Base-by-base conservation (phyloP, 2,113 vertebrate species). In the Pionites leucogaster region DNA sequence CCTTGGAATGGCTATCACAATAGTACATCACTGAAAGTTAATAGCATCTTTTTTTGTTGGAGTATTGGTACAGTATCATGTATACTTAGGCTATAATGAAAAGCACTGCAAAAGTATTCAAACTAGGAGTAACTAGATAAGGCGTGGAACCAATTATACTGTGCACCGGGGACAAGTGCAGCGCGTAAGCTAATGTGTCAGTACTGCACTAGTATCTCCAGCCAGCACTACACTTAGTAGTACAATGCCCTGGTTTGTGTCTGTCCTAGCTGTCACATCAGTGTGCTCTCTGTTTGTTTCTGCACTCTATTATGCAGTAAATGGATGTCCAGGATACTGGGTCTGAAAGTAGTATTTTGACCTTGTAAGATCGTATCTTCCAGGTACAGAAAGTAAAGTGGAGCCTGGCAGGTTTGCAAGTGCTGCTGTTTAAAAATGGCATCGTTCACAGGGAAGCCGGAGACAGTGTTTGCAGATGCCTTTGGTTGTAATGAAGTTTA, bases 261-360 rank as follows among this genome's bases (percentile, higher is more conserved):
- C 46, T 60, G 71, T 22, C 17, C 19, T 39, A 13, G 22, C 59
- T 65, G 68, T 55, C 47, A 18, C 67, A 29, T 37, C 60, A 50
- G 13, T 10, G 19, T 47, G 64, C 5, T 2, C 6, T 2, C 9
- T 6, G 12, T 6, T 14, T 2, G 4, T 50, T n/a, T 15, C 8
- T 10, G 0, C 7, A 3, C 37, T 67, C 37, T 33, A 3, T 70
- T 63, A 41, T 78, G 31, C 44, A 42, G 13, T 50, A 24, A 42
- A 23, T 29, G 12, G 33, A 27, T 6, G 27, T 47, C 62, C 12
- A 46, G 25, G 53, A 3, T 74, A n/a, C 0, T 79, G 65, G 19
- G 8, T 71, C 82, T 88, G 46, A 78, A 89, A 86, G 29, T 6
- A 64, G 35, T 65, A 7, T 57, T 90, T 76, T 74, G 63, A 17